phyloP scores from a whole-genome alignment of 2,113 vertebrate species.

The Peromyscus maniculatus region DNA sequence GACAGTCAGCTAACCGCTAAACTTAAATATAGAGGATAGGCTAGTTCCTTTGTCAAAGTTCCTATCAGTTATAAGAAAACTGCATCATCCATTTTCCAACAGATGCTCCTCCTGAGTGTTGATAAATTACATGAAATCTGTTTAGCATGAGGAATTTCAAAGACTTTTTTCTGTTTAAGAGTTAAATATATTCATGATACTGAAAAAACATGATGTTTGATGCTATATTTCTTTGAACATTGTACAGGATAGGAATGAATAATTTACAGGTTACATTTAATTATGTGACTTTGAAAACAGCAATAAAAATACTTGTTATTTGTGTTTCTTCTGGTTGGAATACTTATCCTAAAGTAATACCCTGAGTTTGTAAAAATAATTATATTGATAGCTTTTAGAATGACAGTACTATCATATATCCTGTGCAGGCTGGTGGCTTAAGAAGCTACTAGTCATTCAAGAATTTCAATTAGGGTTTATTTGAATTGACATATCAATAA shows the following conservation, averaged over 20 bases:
- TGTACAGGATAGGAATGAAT: not conserved
- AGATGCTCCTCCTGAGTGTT: not conserved
- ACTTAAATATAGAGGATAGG: not conserved
- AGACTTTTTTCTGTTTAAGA: not conserved
- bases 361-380: not conserved
- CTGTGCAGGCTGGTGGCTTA: not conserved
- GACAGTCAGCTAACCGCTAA: not conserved
- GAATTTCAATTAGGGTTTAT: not conserved
- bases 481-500: not conserved
- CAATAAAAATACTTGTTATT: not conserved
- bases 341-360: not conserved
- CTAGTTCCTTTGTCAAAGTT: not conserved
- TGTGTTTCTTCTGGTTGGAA: slow-evolving; percentile 13
- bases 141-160: not conserved
- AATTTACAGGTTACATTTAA: not conserved
- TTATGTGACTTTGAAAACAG: not conserved
- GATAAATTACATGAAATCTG: not conserved
- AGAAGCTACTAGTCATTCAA: not conserved
- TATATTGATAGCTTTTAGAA: not conserved
- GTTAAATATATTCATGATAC: not conserved
- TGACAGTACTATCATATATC: not conserved
- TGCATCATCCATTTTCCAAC: not conserved
- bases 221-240: not conserved
- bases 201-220: not conserved
- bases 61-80: not conserved